Evolutionary conservation across 2,113 vertebrate genomes (phyloP).

Genomic region (Actinemys pallida): DNA sequence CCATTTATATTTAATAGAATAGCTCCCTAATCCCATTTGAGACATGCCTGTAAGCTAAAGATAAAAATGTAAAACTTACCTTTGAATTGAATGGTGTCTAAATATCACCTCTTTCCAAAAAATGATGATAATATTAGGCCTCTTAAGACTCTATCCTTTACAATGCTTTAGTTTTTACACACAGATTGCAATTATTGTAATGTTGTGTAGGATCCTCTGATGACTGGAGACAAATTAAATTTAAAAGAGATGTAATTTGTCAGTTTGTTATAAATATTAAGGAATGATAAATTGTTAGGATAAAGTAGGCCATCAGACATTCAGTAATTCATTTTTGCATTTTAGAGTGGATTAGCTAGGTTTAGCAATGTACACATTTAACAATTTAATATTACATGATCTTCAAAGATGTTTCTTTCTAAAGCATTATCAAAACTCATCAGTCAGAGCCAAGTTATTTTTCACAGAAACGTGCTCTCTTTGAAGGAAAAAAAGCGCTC

Average conservation of each 20-base stretch:
- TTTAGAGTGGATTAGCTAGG: background rate
- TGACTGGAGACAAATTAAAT: conserved; percentile 58
- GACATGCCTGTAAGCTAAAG: conserved; percentile 69
- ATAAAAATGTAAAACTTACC: conserved; percentile 71
- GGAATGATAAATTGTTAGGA: conserved; percentile 1
- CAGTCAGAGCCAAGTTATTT: conserved; percentile 7
- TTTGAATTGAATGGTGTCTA: background rate
- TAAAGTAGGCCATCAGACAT: background rate
- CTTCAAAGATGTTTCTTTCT: conserved; percentile 1
- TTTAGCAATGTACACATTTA: background rate
- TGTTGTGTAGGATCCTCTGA: background rate
- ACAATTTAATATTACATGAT: background rate
- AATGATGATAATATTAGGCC: background rate
- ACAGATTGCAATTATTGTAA: conserved; percentile 9
- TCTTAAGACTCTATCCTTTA: background rate
- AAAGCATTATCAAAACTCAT: background rate
- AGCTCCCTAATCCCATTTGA: conserved; percentile 69
- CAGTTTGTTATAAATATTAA: conserved; percentile 20
- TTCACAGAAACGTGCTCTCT: background rate
- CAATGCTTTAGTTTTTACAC: background rate
- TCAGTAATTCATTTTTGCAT: background rate
- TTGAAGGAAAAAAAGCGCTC: background rate
- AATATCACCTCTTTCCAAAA: background rate
- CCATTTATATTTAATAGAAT: conserved; percentile 62
- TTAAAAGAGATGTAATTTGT: conserved; percentile 52